Percentiles rank a stretch among this genome's conserved stretches.
Conservation (phyloP, 2,797 vertebrate species). For the Spinibarbus caldwelli region DNA sequence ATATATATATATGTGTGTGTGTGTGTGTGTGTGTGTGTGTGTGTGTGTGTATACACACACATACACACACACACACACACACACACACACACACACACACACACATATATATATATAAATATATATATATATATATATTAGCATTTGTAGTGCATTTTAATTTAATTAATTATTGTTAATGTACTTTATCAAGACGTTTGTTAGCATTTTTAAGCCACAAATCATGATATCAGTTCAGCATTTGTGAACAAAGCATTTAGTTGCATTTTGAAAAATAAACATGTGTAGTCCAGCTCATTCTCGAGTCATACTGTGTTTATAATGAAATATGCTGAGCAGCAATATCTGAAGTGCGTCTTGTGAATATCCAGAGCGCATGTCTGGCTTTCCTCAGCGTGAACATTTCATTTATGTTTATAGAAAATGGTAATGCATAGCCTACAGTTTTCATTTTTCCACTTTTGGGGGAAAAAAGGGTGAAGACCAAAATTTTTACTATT, state of each 20-base stretch:
- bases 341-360: conserved; percentile 39
- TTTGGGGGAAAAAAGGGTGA: neutral
- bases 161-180: neutral
- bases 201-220: neutral
- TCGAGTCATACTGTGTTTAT: neutral
- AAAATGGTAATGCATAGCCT: conserved; percentile 18
- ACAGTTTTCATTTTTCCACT: conserved; percentile 19
- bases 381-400: conserved; percentile 35
- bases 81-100: no score
- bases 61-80: no score
- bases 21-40: no score
- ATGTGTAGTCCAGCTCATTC: neutral
- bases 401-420: conserved; percentile 32
- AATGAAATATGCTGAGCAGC: conserved; percentile 25
- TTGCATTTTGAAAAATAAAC: neutral
- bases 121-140: no score
- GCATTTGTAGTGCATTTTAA: neutral
- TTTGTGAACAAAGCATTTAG: neutral
- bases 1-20: no score
- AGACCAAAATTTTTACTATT: conserved; percentile 9
- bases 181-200: neutral
- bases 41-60: no score
- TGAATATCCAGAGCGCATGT: conserved; percentile 35
- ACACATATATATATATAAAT: no score
- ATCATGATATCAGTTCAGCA: neutral